phyloP scores from a whole-genome alignment of 2,113 vertebrate species.

The Proteles cristata region DNA sequence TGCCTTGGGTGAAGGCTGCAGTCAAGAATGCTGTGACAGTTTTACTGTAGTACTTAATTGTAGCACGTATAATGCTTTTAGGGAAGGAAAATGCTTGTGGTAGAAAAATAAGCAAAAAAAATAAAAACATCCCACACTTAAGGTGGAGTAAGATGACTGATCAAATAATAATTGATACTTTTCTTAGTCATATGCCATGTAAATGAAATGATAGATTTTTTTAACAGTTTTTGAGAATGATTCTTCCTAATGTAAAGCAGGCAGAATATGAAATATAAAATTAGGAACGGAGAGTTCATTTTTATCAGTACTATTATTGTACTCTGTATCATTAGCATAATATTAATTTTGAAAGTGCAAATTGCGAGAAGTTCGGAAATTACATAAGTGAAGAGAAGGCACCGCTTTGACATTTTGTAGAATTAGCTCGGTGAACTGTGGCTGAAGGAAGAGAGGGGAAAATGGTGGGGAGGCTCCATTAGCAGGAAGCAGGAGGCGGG shows the following conservation, averaged over 20 bases:
- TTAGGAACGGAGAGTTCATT: neutral
- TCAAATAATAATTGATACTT: neutral
- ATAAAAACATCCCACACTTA: neutral
- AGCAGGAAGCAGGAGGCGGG: conserved; percentile 31
- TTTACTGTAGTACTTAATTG: conserved; percentile 50
- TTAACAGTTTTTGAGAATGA: neutral
- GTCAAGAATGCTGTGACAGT: neutral
- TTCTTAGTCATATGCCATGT: neutral
- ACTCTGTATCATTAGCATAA: neutral
- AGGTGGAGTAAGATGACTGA: neutral
- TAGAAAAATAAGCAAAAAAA: neutral
- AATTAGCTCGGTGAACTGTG: neutral
- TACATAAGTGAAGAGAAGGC: neutral
- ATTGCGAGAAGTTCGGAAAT: neutral
- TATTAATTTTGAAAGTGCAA: conserved; percentile 9
- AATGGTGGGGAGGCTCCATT: neutral
- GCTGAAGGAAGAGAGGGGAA: neutral
- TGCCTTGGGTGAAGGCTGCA: conserved; percentile 39
- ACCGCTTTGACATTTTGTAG: neutral
- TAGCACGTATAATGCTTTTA: conserved; percentile 8
- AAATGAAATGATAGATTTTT: neutral
- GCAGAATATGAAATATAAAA: neutral
- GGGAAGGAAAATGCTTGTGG: neutral
- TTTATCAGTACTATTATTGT: conserved; percentile 30
- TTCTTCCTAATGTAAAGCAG: neutral